These are phyloP conservation scores for Oconnorella tubifera DNA, from an alignment of 2,888 invertebrate genomes.

Conservation along the genomic window DNA sequence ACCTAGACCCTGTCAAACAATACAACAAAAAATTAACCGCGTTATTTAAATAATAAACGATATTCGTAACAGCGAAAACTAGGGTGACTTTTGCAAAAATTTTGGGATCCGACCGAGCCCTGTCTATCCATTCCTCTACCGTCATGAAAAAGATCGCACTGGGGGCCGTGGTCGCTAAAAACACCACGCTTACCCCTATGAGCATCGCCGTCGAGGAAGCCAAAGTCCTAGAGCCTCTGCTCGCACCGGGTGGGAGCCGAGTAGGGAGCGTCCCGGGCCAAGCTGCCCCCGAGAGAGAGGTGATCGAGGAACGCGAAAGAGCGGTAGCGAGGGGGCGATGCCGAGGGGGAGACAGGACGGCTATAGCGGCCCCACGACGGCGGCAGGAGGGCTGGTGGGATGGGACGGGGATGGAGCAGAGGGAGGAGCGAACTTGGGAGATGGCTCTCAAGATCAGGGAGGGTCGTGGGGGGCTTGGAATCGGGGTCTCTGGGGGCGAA, in stretches of 20 bases:
- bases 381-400: too few species aligned
- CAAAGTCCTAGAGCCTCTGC: conserved; percentile 1
- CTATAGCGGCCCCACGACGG: too few species aligned
- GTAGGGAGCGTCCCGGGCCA: neutral
- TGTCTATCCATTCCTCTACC: neutral
- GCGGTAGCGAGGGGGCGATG: too few species aligned
- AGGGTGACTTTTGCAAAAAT: neutral
- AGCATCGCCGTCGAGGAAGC: conserved; percentile 27
- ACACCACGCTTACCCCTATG: conserved; percentile 20
- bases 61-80: conserved; percentile 20
- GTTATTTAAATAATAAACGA: conserved; percentile 24
- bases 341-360: too few species aligned
- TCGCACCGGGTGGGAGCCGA: too few species aligned
- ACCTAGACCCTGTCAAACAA: conserved; percentile 25
- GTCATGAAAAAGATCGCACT: conserved; percentile 20
- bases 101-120: neutral
- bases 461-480: too few species aligned
- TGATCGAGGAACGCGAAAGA: too few species aligned
- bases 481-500: too few species aligned
- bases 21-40: conserved; percentile 29
- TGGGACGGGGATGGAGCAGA: too few species aligned
- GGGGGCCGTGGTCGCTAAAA: conserved; percentile 27
- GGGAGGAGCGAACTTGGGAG: too few species aligned
- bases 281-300: neutral
- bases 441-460: too few species aligned